phyloP scores from a whole-genome alignment of 2,113 vertebrate species.

The Lepus americanus region DNA sequence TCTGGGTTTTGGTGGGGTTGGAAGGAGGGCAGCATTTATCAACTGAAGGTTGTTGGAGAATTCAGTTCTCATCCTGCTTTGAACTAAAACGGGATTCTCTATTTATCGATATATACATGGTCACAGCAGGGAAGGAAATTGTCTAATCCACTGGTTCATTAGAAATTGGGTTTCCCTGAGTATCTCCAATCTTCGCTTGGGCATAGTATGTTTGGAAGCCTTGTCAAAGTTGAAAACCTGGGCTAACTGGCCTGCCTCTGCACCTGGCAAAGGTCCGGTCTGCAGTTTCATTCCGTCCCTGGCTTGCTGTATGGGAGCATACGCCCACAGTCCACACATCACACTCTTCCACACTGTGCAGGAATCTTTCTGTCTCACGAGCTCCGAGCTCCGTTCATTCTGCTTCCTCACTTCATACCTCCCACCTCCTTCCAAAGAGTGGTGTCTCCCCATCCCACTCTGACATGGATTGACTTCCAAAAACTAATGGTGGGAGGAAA shows the following conservation, averaged over 20 bases:
- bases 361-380: not conserved
- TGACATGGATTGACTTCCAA: conserved; percentile 11
- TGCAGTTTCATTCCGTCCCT: not conserved
- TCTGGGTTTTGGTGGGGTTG: not conserved
- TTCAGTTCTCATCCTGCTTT: not conserved
- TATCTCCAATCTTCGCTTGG: not conserved
- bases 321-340: not conserved
- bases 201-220: not conserved
- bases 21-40: not conserved
- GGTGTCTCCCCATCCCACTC: not conserved
- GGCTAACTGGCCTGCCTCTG: not conserved
- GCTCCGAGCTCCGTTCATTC: not conserved
- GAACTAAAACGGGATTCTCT: not conserved
- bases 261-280: not conserved
- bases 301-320: not conserved
- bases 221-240: not conserved
- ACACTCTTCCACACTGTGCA: not conserved
- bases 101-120: not conserved
- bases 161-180: not conserved
- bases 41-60: not conserved
- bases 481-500: not conserved
- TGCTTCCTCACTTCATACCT: not conserved
- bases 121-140: conserved; percentile 21
- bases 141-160: not conserved
- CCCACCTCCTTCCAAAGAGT: not conserved